These are phyloP conservation scores for Macroglossus sobrinus DNA, from an alignment of 2,113 vertebrate genomes.

Conservation along the genomic window DNA sequence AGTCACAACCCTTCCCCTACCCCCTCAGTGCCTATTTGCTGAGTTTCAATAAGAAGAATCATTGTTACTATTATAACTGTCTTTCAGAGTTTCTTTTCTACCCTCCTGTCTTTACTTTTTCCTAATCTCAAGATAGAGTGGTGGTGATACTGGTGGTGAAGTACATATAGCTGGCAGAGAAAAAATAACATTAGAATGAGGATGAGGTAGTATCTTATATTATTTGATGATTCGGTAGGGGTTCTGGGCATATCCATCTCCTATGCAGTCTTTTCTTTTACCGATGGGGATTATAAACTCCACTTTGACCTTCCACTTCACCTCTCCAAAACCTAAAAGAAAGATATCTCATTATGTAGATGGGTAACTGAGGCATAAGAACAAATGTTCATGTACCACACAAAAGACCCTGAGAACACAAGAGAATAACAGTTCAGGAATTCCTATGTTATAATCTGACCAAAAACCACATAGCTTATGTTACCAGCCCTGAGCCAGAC, in stretches of 20 bases:
- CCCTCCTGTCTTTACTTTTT: neutral
- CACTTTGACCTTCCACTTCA: neutral
- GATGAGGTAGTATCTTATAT: neutral
- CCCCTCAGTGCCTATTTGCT: too few species aligned
- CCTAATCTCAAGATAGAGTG: neutral
- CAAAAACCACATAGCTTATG: neutral
- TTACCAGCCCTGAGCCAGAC: neutral
- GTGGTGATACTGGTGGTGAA: accelerated
- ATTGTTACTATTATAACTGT: neutral
- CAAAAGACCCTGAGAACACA: neutral
- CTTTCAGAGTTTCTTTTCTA: neutral
- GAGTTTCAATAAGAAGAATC: neutral
- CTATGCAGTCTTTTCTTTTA: neutral
- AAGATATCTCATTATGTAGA: neutral
- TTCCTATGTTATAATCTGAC: neutral
- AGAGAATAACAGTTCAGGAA: neutral
- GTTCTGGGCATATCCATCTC: neutral
- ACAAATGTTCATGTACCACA: neutral
- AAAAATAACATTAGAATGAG: neutral
- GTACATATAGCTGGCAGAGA: neutral
- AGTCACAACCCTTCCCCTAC: neutral
- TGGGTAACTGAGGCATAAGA: neutral
- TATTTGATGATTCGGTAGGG: neutral
- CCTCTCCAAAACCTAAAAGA: neutral
- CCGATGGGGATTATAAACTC: neutral